A percentile compares a stretch with the other conserved stretches of the same genome.
Conservation (phyloP, 2,888 invertebrate species). For the Heteromurus nitidus region DNA sequence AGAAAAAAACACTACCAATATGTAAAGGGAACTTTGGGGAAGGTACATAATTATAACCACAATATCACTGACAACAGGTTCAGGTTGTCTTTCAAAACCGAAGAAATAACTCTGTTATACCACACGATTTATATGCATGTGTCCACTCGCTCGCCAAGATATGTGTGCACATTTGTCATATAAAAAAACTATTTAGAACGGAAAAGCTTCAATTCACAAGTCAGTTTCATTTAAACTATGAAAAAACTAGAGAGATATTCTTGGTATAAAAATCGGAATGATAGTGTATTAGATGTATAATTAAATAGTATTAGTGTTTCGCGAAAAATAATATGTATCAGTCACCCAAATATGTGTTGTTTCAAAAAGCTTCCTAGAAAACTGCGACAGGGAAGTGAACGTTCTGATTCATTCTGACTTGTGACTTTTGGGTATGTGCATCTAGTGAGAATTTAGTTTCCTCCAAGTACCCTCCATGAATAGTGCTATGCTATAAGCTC, state of each 20-base stretch:
- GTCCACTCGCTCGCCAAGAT: not conserved
- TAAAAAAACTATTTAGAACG: no score
- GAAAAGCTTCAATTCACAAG: not conserved
- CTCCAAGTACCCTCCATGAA: no score
- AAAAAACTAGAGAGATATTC: not conserved
- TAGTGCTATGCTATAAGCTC: no score
- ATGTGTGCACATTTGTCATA: no score
- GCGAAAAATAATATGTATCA: no score
- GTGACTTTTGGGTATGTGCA: not conserved
- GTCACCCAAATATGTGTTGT: no score
- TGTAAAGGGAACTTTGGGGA: not conserved
- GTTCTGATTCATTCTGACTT: not conserved
- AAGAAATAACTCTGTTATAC: no score
- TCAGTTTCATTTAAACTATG: not conserved
- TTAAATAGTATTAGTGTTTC: no score
- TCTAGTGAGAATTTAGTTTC: not conserved
- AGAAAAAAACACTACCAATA: not conserved
- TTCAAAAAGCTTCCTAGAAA: conserved; percentile 2
- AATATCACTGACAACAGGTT: conserved; percentile 23
- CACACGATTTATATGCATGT: conserved; percentile 10
- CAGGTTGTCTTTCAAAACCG: conserved; percentile 30
- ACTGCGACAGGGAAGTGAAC: not conserved
- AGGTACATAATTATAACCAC: no score
- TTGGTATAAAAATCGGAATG: no score
- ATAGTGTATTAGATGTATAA: no score